Base-by-base conservation (phyloP, 2,797 vertebrate genomes). In the Remorina albescens region DNA sequence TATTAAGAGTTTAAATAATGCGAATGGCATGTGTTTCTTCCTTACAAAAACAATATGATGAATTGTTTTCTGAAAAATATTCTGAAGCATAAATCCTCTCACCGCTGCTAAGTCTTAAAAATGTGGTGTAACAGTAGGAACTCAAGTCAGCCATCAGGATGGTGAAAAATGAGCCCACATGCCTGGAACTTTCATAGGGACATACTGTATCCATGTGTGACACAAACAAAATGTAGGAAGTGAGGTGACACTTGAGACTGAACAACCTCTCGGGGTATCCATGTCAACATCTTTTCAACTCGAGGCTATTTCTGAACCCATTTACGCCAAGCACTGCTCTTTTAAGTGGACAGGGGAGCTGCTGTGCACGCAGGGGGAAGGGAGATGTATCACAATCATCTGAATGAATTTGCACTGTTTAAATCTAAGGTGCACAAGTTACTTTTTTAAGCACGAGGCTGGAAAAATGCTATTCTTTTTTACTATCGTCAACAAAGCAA, bases 261-360 rank as follows among this genome's bases (percentile, higher is more conserved):
- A 54, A 54, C 28, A 69, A 62, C 58, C 78, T 78, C 74, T 74
- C 76, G 50, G 65, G 60, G 78, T 87, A 72, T 87, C 72, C 50
- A 46, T 80, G 65, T 75, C 73, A 21, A 50, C 28, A 64, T 59
- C 49, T 54, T 85, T 86, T 88, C 74, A 86, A 87, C 77, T 57
- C n/a, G 15, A 55, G 69, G 76, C 79, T 91, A 88, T 92, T 89
- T 89, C 30, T 30, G 74, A 85, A 74, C 66, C 47, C 71, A 82
- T 86, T 85, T 72, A 87, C 67, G 34, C 73, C 64, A 59, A 80
- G 65, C 26, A 9, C 25, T 42, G 80, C 84, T 92, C 91, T 92
- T 92, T 85, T 57, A 26, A 62, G 74, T 66, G 36, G 42, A 10
- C 57, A 36, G 28, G 62, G 60, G 56, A 63, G 53, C 71, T 50